Evolutionary conservation across 1,140 invertebrate species (phyloP), one percentile per base, ranked within the genome.

Genomic region (Ptiloglossa arizonensis): DNA sequence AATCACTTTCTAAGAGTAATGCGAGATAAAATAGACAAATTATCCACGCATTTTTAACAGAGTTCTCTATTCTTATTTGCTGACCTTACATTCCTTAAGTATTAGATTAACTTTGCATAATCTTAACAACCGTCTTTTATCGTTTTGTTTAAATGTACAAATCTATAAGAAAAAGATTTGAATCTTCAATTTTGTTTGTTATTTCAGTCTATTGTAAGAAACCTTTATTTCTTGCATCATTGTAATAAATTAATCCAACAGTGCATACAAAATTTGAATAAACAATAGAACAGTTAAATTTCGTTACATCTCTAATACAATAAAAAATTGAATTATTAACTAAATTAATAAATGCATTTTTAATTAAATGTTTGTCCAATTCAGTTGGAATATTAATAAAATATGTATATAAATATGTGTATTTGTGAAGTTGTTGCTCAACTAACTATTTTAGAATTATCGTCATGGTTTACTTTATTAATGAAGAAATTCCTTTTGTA

Each of bases 71-170:
- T 77, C n/a, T 70, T 59, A 69, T 59, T 68, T 70, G 15, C 56
- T 44, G 44, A 8, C 44, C 19, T 77, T 70, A 70, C 74, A 70
- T 77, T 77, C 74, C 67, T 77, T 50, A 59, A 71, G 44, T 35
- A 0, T 52, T 32, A 77, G 56, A 48, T 41, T 56, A 64, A 52
- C 35, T 38, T 52, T 29, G 6, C 1, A 44, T 56, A 46, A 50
- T 57, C 57, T 75, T 57, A 46, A 35, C 1, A 29, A 60, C 35
- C 5, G 19, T 52, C 46, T 76, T 32, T 59, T 27, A 35, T 19
- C n/a, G 27, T 71, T 70, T 44, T 15, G 13, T 32, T 22, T 59
- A 57, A 57, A 41, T 50, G 44, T 41, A 32, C 17, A 29, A 48
- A 66, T 50, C n/a, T 19, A 13, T 27, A 15, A 70, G 54, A 38